phyloP scores from a whole-genome alignment of 64 coral and sea anemone species.

The Stichodactyla helianthus region DNA sequence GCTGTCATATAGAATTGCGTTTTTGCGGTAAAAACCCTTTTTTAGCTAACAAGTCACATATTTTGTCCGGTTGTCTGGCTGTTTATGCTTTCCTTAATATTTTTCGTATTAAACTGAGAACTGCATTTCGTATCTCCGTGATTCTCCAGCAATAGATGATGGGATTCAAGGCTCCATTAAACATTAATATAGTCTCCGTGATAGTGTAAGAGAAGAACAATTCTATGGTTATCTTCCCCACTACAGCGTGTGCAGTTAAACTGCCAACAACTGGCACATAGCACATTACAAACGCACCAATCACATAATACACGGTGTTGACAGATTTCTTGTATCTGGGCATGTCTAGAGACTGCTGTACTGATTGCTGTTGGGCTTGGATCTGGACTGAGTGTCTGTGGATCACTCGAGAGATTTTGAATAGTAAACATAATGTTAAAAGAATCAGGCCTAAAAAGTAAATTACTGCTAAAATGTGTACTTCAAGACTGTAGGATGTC shows the following conservation, averaged over 20 bases:
- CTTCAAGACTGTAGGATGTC: not conserved
- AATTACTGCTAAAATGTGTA: not conserved
- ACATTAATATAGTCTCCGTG: not conserved
- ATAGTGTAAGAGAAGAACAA: not conserved
- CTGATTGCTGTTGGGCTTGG: not conserved
- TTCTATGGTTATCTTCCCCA: not conserved
- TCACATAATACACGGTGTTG: conserved; percentile 1
- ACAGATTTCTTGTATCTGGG: conserved; percentile 2
- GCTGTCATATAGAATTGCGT: no score
- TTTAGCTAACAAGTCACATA: no score
- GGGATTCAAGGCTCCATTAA: conserved; percentile 11
- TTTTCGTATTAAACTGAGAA: not conserved
- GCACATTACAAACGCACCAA: not conserved
- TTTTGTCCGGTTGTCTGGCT: no score
- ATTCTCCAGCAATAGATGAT: conserved; percentile 44
- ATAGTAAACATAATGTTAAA: not conserved
- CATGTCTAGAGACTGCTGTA: not conserved
- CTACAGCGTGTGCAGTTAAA: not conserved
- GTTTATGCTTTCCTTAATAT: not conserved
- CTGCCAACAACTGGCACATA: not conserved
- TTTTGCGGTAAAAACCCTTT: no score
- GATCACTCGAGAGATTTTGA: not conserved
- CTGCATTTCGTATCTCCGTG: conserved; percentile 17
- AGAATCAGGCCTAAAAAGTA: not conserved
- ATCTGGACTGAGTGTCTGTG: not conserved